phyloP scores from a whole-genome alignment of 2,888 invertebrate genomes.

The Selenia dentaria region DNA sequence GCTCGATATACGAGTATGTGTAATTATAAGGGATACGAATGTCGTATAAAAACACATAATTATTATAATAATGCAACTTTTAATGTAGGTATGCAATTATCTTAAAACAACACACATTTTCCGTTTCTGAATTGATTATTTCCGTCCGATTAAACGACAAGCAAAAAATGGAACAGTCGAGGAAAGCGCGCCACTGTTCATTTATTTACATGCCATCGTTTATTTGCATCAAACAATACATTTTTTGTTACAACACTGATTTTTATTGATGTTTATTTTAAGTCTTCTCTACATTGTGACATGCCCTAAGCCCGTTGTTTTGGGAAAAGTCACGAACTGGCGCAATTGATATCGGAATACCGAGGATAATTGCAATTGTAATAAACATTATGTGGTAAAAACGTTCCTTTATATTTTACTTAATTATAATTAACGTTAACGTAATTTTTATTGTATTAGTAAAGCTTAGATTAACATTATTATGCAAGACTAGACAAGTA shows the following conservation, averaged over 20 bases:
- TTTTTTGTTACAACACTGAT: constrained; percentile 42
- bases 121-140: constrained; percentile 10
- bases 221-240: constrained; percentile 42
- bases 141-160: constrained; percentile 20
- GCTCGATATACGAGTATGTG: too few relatives aligned
- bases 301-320: constrained; percentile 71
- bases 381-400: constrained; percentile 34
- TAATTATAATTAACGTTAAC: constrained; percentile 9
- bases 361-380: constrained; percentile 61
- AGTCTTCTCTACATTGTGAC: constrained; percentile 58
- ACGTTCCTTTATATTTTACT: constrained; percentile 15
- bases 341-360: constrained; percentile 59
- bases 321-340: constrained; percentile 73
- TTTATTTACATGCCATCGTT: constrained; percentile 32
- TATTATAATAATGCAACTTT: too few relatives aligned
- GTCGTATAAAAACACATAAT: too few relatives aligned
- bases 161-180: constrained; percentile 21
- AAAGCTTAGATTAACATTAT: neutral
- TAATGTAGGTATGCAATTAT: too few relatives aligned
- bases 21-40: too few relatives aligned
- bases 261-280: constrained; percentile 64
- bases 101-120: neutral
- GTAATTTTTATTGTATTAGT: constrained; percentile 2
- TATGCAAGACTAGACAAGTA: neutral
- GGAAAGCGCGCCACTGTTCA: constrained; percentile 29